Evolutionary conservation across 2,888 invertebrate species (phyloP).

Genomic region (Limnephilus rhombicus): DNA sequence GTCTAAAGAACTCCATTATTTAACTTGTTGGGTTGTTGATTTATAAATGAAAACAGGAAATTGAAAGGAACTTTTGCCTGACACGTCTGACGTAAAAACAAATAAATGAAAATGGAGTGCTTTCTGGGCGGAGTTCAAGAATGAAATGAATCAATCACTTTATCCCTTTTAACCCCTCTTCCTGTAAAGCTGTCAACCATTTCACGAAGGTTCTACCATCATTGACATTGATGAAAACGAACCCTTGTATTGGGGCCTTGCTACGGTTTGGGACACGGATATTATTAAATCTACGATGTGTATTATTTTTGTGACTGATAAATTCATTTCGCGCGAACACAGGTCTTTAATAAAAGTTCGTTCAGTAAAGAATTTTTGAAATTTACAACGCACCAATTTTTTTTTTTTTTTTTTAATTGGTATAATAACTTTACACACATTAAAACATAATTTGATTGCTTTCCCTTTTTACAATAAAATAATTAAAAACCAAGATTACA

Average conservation of each 20-base stretch:
- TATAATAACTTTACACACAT: too few relatives aligned
- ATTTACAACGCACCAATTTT: too few relatives aligned
- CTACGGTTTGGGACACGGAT: background rate
- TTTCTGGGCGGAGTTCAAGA: background rate
- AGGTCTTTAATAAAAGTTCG: background rate
- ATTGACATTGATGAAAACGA: background rate
- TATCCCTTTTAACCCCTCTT: background rate
- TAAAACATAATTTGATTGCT: too few relatives aligned
- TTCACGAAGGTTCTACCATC: background rate
- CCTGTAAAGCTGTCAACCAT: background rate
- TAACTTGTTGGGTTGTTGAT: background rate
- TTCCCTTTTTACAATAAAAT: too few relatives aligned
- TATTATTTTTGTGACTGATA: background rate
- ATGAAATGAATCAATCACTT: conserved; percentile 1
- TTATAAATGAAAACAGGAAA: background rate
- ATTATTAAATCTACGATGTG: background rate
- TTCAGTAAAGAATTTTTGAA: background rate
- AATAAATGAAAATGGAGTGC: background rate
- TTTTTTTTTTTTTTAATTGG: too few relatives aligned
- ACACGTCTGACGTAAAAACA: background rate
- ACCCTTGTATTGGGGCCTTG: background rate
- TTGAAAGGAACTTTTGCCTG: background rate
- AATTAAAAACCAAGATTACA: too few relatives aligned
- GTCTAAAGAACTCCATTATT: background rate
- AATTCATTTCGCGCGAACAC: background rate